A percentile compares a stretch with the other conserved stretches of the same genome.
These are phyloP conservation scores for Drosophila crucigera DNA, from an alignment of 2,888 invertebrate species.

Conservation along the genomic window DNA sequence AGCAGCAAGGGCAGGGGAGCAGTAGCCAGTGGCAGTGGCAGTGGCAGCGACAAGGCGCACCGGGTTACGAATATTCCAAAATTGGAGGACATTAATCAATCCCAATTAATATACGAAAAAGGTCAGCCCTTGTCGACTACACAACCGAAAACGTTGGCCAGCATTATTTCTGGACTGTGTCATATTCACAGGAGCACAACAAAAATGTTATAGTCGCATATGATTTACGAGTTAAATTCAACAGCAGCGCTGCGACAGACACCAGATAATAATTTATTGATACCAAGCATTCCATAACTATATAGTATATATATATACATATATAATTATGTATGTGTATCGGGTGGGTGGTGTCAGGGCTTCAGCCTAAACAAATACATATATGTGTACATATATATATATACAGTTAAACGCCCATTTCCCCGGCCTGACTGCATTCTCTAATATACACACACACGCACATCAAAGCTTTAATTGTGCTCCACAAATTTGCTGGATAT, in stretches of 20 bases:
- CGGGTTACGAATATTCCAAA: conserved; percentile 67
- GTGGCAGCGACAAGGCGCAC: conserved; percentile 13
- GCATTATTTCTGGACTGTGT: conserved; percentile 29
- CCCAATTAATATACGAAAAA: conserved; percentile 68
- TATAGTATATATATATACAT: background rate
- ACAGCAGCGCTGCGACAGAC: conserved; percentile 55
- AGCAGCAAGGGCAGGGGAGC: background rate
- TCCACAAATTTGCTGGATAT: background rate
- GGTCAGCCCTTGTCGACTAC: conserved; percentile 33
- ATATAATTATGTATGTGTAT: conserved; percentile 21
- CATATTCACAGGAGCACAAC: conserved; percentile 35
- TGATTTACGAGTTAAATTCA: conserved; percentile 67
- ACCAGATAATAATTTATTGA: conserved; percentile 78
- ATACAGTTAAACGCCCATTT: conserved; percentile 2
- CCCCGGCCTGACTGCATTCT: conserved; percentile 20
- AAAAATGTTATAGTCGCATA: conserved; percentile 53
- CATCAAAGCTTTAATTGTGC: conserved; percentile 8
- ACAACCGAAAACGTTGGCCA: conserved; percentile 4
- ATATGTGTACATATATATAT: background rate
- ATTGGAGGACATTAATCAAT: conserved; percentile 73
- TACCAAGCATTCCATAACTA: conserved; percentile 54
- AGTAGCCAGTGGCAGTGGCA: too few relatives aligned
- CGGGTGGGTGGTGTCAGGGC: conserved; percentile 11
- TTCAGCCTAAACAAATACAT: conserved; percentile 3
- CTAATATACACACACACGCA: conserved; percentile 15